These are phyloP conservation scores for Mesoligia furuncula DNA, from an alignment of 2,888 invertebrate species.

Conservation along the genomic window DNA sequence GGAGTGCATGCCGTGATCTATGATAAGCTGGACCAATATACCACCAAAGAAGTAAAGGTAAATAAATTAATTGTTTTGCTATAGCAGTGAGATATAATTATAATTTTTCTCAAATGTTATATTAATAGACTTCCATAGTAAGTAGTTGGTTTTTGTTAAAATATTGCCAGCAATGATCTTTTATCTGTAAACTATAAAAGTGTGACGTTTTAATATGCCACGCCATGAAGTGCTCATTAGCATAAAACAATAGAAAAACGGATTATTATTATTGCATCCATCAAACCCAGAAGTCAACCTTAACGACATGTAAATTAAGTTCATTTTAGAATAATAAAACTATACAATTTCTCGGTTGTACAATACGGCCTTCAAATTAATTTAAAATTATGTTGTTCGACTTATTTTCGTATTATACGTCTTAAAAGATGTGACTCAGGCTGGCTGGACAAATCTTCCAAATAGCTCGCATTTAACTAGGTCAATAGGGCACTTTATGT, in stretches of 20 bases:
- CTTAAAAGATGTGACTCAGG: too few species aligned
- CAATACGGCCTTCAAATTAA: neutral
- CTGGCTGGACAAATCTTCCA: too few species aligned
- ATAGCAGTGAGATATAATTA: constrained; percentile 26
- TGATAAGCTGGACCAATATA: constrained; percentile 96
- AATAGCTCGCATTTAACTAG: too few species aligned
- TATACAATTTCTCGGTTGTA: neutral
- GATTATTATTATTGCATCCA: neutral
- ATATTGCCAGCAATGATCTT: neutral
- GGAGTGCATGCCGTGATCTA: constrained; percentile 99
- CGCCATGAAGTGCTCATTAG: neutral
- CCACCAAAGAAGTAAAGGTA: constrained; percentile 92
- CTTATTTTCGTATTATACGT: neutral
- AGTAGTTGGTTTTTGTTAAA: neutral
- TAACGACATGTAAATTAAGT: neutral
- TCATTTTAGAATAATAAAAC: neutral
- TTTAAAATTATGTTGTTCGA: neutral
- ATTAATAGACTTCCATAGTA: neutral
- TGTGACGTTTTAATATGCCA: neutral
- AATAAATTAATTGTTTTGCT: constrained; percentile 13
- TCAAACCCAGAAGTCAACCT: neutral
- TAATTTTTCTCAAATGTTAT: neutral
- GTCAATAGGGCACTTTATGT: too few species aligned
- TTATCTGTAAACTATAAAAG: neutral
- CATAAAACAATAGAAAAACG: neutral